These are phyloP conservation scores for Trichoplusia ni DNA, from an alignment of 1,140 invertebrate genomes.

Conservation along the genomic window DNA sequence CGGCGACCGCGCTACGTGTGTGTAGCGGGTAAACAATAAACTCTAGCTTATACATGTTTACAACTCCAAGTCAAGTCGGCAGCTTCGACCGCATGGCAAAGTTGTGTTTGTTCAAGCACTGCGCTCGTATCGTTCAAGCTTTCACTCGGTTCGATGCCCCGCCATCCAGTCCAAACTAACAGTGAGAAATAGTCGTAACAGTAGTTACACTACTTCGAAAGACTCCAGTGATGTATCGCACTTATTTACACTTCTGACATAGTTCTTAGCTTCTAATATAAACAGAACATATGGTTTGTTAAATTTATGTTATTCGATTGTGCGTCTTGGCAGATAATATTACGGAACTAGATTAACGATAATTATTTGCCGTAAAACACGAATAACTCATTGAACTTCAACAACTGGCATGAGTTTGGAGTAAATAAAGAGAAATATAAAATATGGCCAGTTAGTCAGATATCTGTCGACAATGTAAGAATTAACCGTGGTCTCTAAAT, in stretches of 20 bases:
- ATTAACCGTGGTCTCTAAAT: slow-evolving; percentile 29
- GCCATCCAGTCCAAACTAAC: slow-evolving; percentile 34
- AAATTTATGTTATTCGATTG: not conserved
- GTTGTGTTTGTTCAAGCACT: slow-evolving; percentile 33
- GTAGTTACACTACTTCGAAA: slow-evolving; percentile 4
- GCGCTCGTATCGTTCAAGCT: slow-evolving; percentile 33
- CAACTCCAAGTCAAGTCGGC: slow-evolving; percentile 15
- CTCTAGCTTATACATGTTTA: slow-evolving; percentile 19
- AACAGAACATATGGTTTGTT: not conserved
- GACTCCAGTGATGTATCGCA: slow-evolving; percentile 3
- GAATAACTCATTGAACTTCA: too few species aligned
- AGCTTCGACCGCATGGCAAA: slow-evolving; percentile 15
- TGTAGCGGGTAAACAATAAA: slow-evolving; percentile 24
- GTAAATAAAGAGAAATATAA: not conserved
- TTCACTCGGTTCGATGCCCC: slow-evolving; percentile 46
- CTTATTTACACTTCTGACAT: slow-evolving; percentile 5
- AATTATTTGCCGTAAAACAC: too few species aligned
- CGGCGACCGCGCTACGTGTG: not conserved
- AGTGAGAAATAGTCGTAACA: slow-evolving; percentile 29
- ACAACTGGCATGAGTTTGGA: too few species aligned
- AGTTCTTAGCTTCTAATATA: slow-evolving; percentile 2
- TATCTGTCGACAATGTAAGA: slow-evolving; percentile 2
- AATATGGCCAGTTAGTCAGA: not conserved
- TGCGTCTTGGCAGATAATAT: not conserved
- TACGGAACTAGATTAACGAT: not conserved